phyloP scores from a whole-genome alignment of 2,888 invertebrate genomes.

The Drosophila austrosaltans region DNA sequence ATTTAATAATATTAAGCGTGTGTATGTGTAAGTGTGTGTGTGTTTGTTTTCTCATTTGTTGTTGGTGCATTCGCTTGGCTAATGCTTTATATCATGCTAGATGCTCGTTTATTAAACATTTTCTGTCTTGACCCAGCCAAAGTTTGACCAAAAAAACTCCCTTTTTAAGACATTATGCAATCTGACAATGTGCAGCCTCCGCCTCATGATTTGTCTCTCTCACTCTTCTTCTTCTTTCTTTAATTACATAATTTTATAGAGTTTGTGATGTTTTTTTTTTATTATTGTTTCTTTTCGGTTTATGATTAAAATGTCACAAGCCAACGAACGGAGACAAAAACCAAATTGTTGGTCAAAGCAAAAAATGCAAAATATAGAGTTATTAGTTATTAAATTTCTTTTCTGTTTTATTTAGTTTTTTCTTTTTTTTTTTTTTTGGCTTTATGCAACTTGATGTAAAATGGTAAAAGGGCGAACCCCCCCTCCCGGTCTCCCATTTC shows the following conservation, averaged over 20 bases:
- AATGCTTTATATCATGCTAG: conserved; percentile 67
- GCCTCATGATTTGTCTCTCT: conserved; percentile 9
- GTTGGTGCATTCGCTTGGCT: conserved; percentile 12
- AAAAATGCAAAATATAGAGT: conserved; percentile 43
- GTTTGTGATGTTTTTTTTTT: conserved; percentile 13
- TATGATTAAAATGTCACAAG: conserved; percentile 74
- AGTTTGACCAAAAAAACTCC: conserved; percentile 10
- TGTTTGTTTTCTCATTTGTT: not conserved
- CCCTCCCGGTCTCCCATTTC: not conserved
- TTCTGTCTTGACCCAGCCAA: conserved; percentile 43
- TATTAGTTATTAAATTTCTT: conserved; percentile 66
- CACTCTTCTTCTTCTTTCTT: conserved; percentile 14
- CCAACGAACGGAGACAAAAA: conserved; percentile 58
- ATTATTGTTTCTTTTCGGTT: conserved; percentile 11
- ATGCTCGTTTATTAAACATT: conserved; percentile 65
- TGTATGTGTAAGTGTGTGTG: not conserved
- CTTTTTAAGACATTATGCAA: conserved; percentile 23
- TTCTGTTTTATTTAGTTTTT: not conserved
- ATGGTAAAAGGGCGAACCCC: conserved; percentile 3
- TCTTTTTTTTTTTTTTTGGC: not conserved
- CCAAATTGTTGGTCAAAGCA: conserved; percentile 37
- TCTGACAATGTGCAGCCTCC: conserved; percentile 12
- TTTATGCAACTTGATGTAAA: conserved; percentile 1
- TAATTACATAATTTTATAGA: conserved; percentile 30
- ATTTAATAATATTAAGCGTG: conserved; percentile 9